These are phyloP conservation scores for Myanophis thanlyinensis DNA, from an alignment of 2,113 vertebrate species.

Conservation along the genomic window DNA sequence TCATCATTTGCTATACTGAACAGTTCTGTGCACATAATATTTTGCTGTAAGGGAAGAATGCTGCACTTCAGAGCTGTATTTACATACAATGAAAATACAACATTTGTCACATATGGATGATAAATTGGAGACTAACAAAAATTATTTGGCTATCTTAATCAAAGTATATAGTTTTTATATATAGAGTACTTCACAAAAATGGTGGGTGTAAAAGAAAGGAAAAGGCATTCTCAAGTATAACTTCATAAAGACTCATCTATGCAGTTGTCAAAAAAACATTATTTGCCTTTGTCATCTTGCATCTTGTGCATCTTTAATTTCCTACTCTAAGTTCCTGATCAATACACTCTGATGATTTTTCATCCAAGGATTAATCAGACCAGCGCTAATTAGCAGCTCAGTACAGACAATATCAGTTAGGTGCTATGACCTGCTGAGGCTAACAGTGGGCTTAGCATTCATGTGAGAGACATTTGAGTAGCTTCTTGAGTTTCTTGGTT, in stretches of 20 bases:
- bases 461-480: not conserved
- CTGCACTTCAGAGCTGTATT: not conserved
- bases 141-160: not conserved
- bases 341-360: not conserved
- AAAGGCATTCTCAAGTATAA: not conserved
- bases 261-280: not conserved
- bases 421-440: not conserved
- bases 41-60: not conserved
- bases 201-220: not conserved
- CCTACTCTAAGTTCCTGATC: not conserved
- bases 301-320: not conserved
- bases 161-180: not conserved
- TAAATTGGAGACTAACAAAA: not conserved
- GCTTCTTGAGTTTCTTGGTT: not conserved
- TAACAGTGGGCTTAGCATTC: not conserved
- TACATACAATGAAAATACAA: not conserved
- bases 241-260: not conserved
- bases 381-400: not conserved
- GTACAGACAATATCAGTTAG: not conserved
- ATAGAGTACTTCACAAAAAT: not conserved
- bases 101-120: not conserved
- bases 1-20: rapidly evolving
- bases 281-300: not conserved
- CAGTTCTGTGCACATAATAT: not conserved
- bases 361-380: not conserved